These are phyloP conservation scores for Tribolium madens DNA, from an alignment of 1,140 invertebrate species.

Conservation along the genomic window DNA sequence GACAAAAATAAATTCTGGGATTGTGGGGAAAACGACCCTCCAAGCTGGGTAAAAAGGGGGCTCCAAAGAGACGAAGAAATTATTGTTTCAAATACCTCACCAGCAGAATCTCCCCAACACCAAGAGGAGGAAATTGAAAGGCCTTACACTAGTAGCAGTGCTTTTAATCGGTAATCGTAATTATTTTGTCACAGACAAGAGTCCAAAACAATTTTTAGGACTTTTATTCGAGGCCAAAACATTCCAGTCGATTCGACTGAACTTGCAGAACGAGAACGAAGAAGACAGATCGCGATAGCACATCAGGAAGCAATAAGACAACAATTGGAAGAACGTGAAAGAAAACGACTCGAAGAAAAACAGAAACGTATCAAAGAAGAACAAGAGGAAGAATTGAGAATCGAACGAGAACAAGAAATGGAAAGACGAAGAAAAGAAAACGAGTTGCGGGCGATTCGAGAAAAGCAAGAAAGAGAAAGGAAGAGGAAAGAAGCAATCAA, in stretches of 20 bases:
- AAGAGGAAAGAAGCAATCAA: conserved; percentile 71
- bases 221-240: conserved; percentile 77
- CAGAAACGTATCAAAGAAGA: conserved; percentile 74
- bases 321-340: conserved; percentile 79
- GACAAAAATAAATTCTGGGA: conserved; percentile 77
- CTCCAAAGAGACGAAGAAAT: conserved; percentile 66
- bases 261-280: conserved; percentile 76
- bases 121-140: conserved; percentile 57
- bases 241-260: conserved; percentile 76
- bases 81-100: conserved; percentile 61
- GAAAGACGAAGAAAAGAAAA: conserved; percentile 73
- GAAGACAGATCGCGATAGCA: conserved; percentile 77
- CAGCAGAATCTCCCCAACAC: conserved; percentile 64
- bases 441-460: conserved; percentile 70
- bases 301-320: conserved; percentile 79
- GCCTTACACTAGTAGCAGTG: conserved; percentile 60
- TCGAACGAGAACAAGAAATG: conserved; percentile 74
- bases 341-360: conserved; percentile 73
- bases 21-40: conserved; percentile 68
- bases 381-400: conserved; percentile 75
- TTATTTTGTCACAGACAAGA: background rate
- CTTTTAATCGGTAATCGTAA: conserved; percentile 57
- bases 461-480: conserved; percentile 73
- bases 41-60: conserved; percentile 76
- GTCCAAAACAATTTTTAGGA: conserved; percentile 46